Evolutionary conservation across 2,113 vertebrate genomes (phyloP), one percentile per base, ranked within the genome.

Genomic region (Ariopsis seemanni): DNA sequence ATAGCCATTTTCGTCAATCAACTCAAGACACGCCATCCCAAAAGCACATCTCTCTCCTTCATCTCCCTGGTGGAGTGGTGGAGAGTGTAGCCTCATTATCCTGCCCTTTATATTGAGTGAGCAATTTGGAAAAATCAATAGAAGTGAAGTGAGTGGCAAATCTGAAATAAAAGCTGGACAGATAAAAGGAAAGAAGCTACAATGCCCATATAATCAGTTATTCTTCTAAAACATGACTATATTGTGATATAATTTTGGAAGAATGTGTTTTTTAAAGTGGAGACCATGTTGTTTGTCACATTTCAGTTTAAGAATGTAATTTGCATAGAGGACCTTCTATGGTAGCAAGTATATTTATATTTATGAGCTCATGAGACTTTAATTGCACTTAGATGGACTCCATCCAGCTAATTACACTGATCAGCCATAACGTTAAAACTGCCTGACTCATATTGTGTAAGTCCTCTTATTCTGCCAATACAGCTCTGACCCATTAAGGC

Each of bases 101-200:
- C 30, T 65, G 27, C 27, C 58, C 82, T 88, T 84, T 58, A n/a
- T 83, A 88, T 84, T 57, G 60, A 84, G 50, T 84, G 72, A 79
- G 86, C 86, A 88, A 84, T 88, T 88, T 79, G 86, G 80, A 84
- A 84, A 87, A 88, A 88, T 88, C 86, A n/a, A 88, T 88, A 93
- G 92, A 88, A 93, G 93, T 91, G 92, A 93, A 93, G 92, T 83
- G 71, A 67, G 60, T 30, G 50, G 27, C 30, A 15, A 84, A 83
- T 67, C n/a, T 65, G 8, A 83, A 52, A 71, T 52, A 84, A 71
- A 6, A 84, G 48, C 48, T 53, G 60, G 42, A 14, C 34, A 50
- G 30, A 50, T 82, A 63, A 65, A 65, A 20, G 27, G 25, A 58
- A 80, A 34, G 55, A 60, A 1, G 7, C 53, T 81, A 5, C 58